Evolutionary conservation across 2,113 vertebrate species (phyloP).

Genomic region (Camelus dromedarius): DNA sequence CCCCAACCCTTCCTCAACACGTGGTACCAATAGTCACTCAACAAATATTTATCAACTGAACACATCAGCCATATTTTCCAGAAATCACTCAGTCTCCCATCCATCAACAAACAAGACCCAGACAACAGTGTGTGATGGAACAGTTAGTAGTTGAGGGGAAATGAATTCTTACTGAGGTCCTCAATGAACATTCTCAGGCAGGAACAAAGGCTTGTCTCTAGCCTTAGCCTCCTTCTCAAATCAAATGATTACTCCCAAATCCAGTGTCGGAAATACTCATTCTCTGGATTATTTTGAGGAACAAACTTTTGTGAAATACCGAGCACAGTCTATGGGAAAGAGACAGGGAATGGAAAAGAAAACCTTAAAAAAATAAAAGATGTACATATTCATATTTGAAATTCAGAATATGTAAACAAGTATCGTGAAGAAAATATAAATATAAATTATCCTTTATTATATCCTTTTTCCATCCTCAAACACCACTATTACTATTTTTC

Average conservation of each 20-base stretch:
- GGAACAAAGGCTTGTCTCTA: not conserved
- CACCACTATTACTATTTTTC: not conserved
- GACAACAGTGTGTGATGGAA: not conserved
- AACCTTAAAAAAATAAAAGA: not conserved
- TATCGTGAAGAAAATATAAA: not conserved
- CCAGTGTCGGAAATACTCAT: not conserved
- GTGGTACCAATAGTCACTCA: not conserved
- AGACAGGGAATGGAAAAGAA: not conserved
- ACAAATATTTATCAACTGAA: not conserved
- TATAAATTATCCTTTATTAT: not conserved
- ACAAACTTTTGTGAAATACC: not conserved
- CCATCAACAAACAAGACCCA: not conserved
- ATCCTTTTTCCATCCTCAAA: not conserved
- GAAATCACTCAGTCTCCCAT: not conserved
- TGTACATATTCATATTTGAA: conserved; percentile 3
- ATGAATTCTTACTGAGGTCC: not conserved
- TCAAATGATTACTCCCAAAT: not conserved
- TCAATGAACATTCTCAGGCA: not conserved
- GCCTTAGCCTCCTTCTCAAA: not conserved
- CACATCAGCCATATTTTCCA: not conserved
- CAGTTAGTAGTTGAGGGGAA: not conserved
- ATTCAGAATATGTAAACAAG: conserved; percentile 11
- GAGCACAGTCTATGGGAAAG: not conserved
- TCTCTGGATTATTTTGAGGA: not conserved
- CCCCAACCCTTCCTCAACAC: not conserved